Evolutionary conservation across 2,797 vertebrate genomes (phyloP), one percentile per base, ranked within the genome.

Genomic region (Chelidonichthys spinosus): DNA sequence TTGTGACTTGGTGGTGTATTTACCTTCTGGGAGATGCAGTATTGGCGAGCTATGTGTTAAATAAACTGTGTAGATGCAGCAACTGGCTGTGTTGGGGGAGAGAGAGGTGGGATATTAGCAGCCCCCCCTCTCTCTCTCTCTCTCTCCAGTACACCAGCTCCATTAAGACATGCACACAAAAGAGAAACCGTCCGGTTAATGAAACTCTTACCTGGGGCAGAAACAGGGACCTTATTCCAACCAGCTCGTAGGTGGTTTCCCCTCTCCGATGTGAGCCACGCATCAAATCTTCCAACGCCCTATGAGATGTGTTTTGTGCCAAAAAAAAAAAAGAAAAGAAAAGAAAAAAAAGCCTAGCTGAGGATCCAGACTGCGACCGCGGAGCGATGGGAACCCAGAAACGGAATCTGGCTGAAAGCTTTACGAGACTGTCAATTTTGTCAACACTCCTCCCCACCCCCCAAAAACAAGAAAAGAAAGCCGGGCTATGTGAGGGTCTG

Each of bases 151-250:
- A 69, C 54, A 69, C 50, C 72, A 35, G 47, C 63, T 68, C 68
- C 53, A 74, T 49, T 50, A 39, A 43, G 72, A 77, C 43, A 46
- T 64, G 73, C 69, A 72, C 37, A 53, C 25, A 65, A 89, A 89
- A 85, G 84, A 72, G 84, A 89, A 83, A 75, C 61, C 55, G 47
- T 65, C 75, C 73, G 76, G 84, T 72, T 72, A 84, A 86, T 81
- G 77, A 82, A 89, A 91, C 40, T 70, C 94, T 94, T 94, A 95
- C 94, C 94, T 94, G 90, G 72, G 59, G 81, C 85, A 91, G 85
- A 87, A 91, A 83, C 73, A 85, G 76, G 85, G 90, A 93, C 80
- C 92, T 94, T 87, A 76, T 92, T 90, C 85, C 89, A 82, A 79
- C 73, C 76, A 81, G 55, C 84, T 80, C 76, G 87, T 40, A 78